Evolutionary conservation across 1,140 invertebrate genomes (phyloP).

Genomic region (Mycetomoellerius zeteki): DNA sequence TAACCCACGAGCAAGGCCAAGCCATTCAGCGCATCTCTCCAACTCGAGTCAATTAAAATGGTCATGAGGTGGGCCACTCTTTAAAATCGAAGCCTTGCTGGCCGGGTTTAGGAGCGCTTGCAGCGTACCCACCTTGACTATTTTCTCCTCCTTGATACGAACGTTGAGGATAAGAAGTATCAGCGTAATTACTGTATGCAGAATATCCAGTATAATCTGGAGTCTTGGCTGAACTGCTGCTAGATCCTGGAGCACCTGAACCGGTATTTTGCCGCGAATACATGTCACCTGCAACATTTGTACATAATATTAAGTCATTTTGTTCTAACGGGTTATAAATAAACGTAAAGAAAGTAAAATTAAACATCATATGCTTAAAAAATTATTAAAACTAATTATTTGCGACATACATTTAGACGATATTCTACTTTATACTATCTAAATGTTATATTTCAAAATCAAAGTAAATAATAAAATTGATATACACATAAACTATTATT

Average conservation of each 20-base stretch:
- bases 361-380: conserved; percentile 33
- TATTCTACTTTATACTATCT: background rate
- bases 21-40: conserved; percentile 84
- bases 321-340: background rate
- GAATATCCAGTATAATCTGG: conserved; percentile 86
- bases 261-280: conserved; percentile 87
- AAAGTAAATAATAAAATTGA: background rate
- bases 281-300: conserved; percentile 87
- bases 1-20: conserved; percentile 85
- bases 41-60: conserved; percentile 86
- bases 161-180: conserved; percentile 86
- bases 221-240: conserved; percentile 86
- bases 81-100: conserved; percentile 89
- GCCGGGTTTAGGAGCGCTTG: conserved; percentile 87
- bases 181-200: conserved; percentile 87
- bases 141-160: conserved; percentile 86
- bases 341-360: conserved; percentile 17
- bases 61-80: conserved; percentile 89
- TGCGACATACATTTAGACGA: background rate
- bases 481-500: background rate
- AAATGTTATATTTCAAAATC: background rate
- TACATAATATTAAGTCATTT: conserved; percentile 53
- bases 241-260: conserved; percentile 87
- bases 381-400: conserved; percentile 28
- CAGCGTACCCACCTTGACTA: conserved; percentile 88